Base-by-base conservation (phyloP, 2,888 invertebrate genomes). In the Sisyra terminalis region DNA sequence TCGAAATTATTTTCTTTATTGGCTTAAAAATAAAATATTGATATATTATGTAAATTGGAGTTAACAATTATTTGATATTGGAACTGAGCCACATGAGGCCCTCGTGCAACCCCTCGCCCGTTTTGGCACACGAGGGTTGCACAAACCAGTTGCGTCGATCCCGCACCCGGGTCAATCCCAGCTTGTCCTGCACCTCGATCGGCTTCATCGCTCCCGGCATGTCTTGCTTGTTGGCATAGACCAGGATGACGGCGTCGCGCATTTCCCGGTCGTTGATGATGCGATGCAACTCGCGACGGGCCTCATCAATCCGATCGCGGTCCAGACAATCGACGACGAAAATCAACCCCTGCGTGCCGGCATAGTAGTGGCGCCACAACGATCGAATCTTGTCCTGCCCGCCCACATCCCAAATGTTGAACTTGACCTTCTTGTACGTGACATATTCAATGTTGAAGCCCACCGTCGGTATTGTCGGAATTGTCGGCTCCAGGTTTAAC, bases 171-270 rank as follows among this genome's bases (percentile, higher is more conserved):
- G 18, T 18, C 16, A 98, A 78, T 50, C 94, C 94, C 64, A 98
- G 75, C 76, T 97, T 98, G 71, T 98, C 97, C 57, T 97, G 98
- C 56, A 98, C 93, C 73, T 98, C 98, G 49, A 97, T 96, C 51
- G 97, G 96, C 67, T 94, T 96, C 97, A 98, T 98, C 56, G 97
- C 97, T 69, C 98, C 97, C 59, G 97, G 97, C 73, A 98, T 76
- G 78, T 98, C 98, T 89, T 97, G 96, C 82, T 98, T 98, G 78
- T 98, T 98, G 63, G 97, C 97, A 69, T 97, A 98, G 67, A 98
- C 94, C 61, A 98, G 75, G 59, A 98, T 78, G 55, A 96, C 96
- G 51, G 97, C 97, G 80, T 98, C 97, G 69, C 97, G 81, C 54
- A 98, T 77, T 69, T 98, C 97, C 65, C 98, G 97, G 74, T 98